Conservation (phyloP, 2,888 invertebrate species). For the Epirrhoe tristata region DNA sequence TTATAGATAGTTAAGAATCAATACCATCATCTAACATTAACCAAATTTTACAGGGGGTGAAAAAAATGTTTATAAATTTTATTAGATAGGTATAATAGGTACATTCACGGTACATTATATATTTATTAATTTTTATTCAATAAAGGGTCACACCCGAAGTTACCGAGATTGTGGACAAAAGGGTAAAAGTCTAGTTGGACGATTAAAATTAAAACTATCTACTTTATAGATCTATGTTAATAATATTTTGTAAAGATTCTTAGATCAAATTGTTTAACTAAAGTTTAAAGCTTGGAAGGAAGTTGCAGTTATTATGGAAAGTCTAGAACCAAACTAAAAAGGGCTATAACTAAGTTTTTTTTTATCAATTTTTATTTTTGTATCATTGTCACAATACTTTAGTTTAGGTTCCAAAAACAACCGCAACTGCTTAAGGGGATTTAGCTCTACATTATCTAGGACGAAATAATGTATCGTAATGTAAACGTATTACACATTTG, state of each 20-base stretch:
- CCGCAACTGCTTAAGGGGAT: constrained; percentile 20
- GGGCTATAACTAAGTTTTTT: no score
- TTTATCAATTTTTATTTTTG: no score
- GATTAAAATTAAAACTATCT: constrained; percentile 20
- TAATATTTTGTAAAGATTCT: constrained; percentile 3
- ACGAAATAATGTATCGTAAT: neutral
- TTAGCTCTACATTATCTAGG: neutral
- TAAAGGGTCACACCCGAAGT: constrained; percentile 12
- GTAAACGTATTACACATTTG: neutral
- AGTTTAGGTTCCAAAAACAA: constrained; percentile 12
- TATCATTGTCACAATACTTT: neutral
- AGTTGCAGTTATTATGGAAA: constrained; percentile 27
- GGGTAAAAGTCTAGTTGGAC: constrained; percentile 28
- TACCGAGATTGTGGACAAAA: constrained; percentile 10
- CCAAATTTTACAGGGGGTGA: no score
- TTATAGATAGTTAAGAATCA: no score
- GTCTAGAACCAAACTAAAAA: no score
- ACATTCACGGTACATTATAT: no score
- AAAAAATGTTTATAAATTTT: no score
- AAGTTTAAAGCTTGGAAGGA: constrained; percentile 35
- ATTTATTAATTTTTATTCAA: neutral
- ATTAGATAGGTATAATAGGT: no score
- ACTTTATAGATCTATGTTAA: constrained; percentile 1
- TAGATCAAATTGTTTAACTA: constrained; percentile 12
- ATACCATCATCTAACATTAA: no score